Percentiles rank a stretch among this genome's conserved stretches.
Conservation (phyloP, 2,113 vertebrate species). For the Paramormyrops kingsleyae region DNA sequence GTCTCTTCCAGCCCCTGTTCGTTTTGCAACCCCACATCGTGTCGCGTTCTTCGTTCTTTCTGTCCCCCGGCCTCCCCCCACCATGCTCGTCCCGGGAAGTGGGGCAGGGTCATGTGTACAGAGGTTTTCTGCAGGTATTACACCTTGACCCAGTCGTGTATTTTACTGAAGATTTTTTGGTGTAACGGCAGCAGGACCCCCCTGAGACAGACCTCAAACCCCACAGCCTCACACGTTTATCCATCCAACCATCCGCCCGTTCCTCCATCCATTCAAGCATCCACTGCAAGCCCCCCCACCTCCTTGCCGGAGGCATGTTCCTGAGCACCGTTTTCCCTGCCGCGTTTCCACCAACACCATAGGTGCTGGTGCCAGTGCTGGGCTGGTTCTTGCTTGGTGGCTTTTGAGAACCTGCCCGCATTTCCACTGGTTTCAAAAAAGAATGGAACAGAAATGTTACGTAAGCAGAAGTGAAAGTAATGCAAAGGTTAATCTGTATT, state of each 20-base stretch:
- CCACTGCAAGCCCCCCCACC: not conserved
- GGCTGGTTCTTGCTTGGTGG: too few relatives aligned
- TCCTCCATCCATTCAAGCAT: not conserved
- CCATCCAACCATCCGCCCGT: not conserved
- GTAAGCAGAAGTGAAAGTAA: too few relatives aligned
- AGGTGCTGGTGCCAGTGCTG: too few relatives aligned
- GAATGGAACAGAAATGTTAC: too few relatives aligned
- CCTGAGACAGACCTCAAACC: not conserved
- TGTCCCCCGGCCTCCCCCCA: constrained; percentile 54
- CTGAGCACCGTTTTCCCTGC: not conserved
- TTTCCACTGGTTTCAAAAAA: too few relatives aligned
- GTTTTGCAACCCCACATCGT: constrained; percentile 47
- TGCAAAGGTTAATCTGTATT: too few relatives aligned
- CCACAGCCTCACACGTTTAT: not conserved
- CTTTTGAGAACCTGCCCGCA: too few relatives aligned
- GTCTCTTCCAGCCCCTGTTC: not conserved
- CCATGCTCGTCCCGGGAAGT: constrained; percentile 14
- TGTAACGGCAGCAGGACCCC: not conserved
- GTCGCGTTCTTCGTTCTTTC: constrained; percentile 46
- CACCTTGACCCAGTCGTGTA: not conserved
- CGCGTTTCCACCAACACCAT: too few relatives aligned
- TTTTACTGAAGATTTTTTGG: not conserved
- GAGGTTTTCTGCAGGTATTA: not conserved
- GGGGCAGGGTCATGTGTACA: not conserved
- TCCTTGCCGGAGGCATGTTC: not conserved